Evolutionary conservation across 2,888 invertebrate species (phyloP).

Genomic region (Cancer borealis): DNA sequence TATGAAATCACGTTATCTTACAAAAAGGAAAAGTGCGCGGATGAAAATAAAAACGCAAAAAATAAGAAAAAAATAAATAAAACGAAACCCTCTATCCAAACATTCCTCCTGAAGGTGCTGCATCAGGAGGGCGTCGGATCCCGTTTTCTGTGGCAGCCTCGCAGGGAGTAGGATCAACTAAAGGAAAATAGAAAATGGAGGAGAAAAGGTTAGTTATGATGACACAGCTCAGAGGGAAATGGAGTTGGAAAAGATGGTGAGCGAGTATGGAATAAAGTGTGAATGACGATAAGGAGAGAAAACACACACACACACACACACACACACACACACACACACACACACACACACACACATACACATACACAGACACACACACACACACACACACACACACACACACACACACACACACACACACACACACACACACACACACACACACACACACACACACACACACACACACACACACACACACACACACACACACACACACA

Average conservation of each 20-base stretch:
- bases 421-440: too few species aligned
- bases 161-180: neutral
- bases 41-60: neutral
- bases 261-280: neutral
- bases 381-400: too few species aligned
- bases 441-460: neutral
- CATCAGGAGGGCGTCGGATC: neutral
- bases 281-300: neutral
- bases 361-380: neutral
- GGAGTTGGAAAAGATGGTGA: neutral
- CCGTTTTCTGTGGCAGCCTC: neutral
- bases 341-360: neutral
- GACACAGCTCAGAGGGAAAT: neutral
- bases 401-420: too few species aligned
- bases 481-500: too few species aligned
- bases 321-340: neutral
- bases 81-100: too few species aligned
- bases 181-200: neutral
- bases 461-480: too few species aligned
- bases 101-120: too few species aligned
- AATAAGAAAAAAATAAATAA: neutral
- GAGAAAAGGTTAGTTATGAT: neutral
- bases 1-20: too few species aligned
- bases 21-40: neutral
- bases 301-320: neutral